phyloP scores from a whole-genome alignment of 1,140 invertebrate genomes.

The Hyphantria cunea region DNA sequence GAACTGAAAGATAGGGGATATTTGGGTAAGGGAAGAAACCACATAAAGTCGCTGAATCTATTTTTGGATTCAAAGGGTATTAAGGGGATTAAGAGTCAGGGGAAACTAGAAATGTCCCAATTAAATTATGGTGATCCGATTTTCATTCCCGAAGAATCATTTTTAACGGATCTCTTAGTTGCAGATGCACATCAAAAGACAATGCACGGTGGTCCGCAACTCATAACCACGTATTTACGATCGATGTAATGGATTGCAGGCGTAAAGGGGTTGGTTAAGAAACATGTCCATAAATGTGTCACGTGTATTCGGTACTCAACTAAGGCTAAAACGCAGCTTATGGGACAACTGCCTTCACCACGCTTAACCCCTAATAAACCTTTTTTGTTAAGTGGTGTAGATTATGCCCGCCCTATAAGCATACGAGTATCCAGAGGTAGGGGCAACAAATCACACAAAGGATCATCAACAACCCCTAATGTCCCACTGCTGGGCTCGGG shows the following conservation, averaged over 20 bases:
- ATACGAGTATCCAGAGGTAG: conserved; percentile 18
- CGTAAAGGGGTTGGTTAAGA: not conserved
- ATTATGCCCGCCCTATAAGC: conserved; percentile 21
- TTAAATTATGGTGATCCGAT: conserved; percentile 15
- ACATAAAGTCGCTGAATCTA: conserved; percentile 4
- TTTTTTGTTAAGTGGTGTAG: conserved; percentile 15
- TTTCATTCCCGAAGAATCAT: conserved; percentile 20
- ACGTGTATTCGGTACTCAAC: conserved; percentile 4
- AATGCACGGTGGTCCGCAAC: conserved; percentile 12
- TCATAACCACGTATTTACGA: conserved; percentile 18
- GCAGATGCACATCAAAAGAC: conserved; percentile 31
- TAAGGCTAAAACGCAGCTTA: not conserved
- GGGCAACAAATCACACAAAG: conserved; percentile 17
- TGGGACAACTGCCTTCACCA: conserved; percentile 20
- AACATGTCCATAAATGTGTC: conserved; percentile 6
- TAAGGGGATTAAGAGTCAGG: conserved; percentile 17
- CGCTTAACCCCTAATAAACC: conserved; percentile 7
- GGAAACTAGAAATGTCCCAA: conserved; percentile 13
- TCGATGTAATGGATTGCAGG: conserved; percentile 26
- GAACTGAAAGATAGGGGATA: not conserved
- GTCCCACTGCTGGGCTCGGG: too few relatives aligned
- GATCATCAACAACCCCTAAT: too few relatives aligned
- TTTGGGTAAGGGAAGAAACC: not conserved
- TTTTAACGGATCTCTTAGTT: conserved; percentile 38
- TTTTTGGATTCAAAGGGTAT: conserved; percentile 20